phyloP scores from a whole-genome alignment of 2,113 vertebrate genomes.

The Grammomys surdaster region DNA sequence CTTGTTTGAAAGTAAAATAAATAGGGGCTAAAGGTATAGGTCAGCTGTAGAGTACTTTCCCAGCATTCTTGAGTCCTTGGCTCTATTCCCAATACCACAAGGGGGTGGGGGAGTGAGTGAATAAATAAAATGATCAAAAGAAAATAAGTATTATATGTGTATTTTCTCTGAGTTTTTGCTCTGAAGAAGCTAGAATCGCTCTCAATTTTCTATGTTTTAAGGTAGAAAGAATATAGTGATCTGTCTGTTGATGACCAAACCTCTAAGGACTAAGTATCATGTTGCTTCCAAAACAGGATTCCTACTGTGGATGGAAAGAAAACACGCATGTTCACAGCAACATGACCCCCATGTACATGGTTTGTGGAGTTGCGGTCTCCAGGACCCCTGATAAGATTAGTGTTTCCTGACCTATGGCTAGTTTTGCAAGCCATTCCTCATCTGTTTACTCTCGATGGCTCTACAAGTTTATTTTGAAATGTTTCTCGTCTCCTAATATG shows the following conservation, averaged over 20 bases:
- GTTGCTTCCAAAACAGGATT: constrained; percentile 69
- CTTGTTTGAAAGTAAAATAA: neutral
- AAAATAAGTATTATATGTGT: neutral
- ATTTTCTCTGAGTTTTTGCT: neutral
- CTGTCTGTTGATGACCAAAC: constrained; percentile 17
- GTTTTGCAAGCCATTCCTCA: constrained; percentile 55
- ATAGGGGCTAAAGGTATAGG: neutral
- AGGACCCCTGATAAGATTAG: constrained; percentile 76
- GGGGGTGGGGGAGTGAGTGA: neutral
- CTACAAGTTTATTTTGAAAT: constrained; percentile 73
- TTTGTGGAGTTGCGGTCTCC: constrained; percentile 49
- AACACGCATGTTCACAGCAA: constrained; percentile 53
- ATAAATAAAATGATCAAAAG: neutral
- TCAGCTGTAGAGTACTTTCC: neutral
- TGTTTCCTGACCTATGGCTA: constrained; percentile 65
- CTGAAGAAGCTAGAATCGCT: neutral
- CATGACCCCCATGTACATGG: constrained; percentile 36
- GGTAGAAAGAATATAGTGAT: neutral
- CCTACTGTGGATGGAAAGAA: constrained; percentile 53
- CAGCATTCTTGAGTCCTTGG: neutral
- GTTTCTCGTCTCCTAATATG: constrained; percentile 47
- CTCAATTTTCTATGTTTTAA: neutral
- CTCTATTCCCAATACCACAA: neutral
- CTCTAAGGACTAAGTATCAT: neutral
- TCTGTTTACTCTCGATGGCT: constrained; percentile 74